Conservation (phyloP, 2,797 vertebrate species). For the Tapirus indicus region DNA sequence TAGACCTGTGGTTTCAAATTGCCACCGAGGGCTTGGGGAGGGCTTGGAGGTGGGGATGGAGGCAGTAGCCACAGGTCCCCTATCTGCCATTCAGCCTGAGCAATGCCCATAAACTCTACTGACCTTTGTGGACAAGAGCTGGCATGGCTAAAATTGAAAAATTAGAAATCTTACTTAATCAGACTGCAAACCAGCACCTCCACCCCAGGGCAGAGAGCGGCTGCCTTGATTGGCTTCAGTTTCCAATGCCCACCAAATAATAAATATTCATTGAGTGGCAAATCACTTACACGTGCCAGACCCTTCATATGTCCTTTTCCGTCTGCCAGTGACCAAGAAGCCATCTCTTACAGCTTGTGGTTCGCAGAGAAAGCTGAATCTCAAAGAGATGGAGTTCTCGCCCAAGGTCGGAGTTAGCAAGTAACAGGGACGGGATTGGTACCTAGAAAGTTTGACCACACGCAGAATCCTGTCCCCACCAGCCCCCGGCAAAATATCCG, state of each 20-base stretch:
- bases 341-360: no score
- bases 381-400: not conserved
- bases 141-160: not conserved
- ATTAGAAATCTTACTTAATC: not conserved
- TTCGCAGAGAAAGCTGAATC: not conserved
- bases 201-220: not conserved
- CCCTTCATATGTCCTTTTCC: not conserved
- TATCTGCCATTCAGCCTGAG: not conserved
- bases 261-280: not conserved
- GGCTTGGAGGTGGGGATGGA: fast-evolving
- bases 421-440: not conserved
- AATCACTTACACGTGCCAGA: not conserved
- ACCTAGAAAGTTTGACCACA: not conserved
- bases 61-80: not conserved
- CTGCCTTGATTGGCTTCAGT: not conserved
- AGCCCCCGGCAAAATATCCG: fast-evolving
- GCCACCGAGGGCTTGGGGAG: not conserved
- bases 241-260: not conserved
- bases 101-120: not conserved
- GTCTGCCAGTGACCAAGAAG: not conserved
- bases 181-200: not conserved
- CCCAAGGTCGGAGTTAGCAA: not conserved
- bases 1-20: not conserved
- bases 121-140: not conserved
- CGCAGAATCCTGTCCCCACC: not conserved